These are phyloP conservation scores for Eupeodes corollae DNA, from an alignment of 1,140 invertebrate genomes.

Conservation along the genomic window DNA sequence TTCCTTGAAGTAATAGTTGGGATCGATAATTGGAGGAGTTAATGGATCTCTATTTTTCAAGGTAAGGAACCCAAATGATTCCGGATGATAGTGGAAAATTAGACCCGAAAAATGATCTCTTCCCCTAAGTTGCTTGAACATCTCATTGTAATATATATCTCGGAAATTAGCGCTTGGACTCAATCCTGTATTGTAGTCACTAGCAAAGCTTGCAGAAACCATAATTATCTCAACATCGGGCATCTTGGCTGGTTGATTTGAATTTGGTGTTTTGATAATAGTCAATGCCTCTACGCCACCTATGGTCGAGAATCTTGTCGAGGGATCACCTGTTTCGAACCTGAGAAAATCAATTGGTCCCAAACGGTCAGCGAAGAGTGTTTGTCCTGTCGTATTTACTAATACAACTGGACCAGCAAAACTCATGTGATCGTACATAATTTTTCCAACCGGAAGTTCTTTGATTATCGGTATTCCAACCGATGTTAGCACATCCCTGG, in stretches of 20 bases:
- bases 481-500: constrained; percentile 38
- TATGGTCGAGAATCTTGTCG: constrained; percentile 38
- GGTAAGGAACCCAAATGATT: constrained; percentile 56
- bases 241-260: constrained; percentile 37
- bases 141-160: constrained; percentile 45
- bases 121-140: constrained; percentile 43
- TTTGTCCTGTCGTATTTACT: constrained; percentile 31
- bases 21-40: constrained; percentile 58
- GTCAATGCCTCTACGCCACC: constrained; percentile 48
- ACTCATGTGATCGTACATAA: constrained; percentile 57
- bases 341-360: constrained; percentile 15
- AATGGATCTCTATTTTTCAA: constrained; percentile 59
- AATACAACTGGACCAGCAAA: constrained; percentile 46
- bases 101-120: constrained; percentile 52
- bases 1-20: constrained; percentile 57
- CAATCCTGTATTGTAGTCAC: constrained; percentile 50
- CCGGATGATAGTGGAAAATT: constrained; percentile 61
- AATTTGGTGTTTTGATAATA: constrained; percentile 46
- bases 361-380: constrained; percentile 3
- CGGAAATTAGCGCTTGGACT: constrained; percentile 44
- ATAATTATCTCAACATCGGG: constrained; percentile 56
- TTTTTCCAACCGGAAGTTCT: constrained; percentile 54
- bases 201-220: constrained; percentile 41
- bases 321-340: constrained; percentile 26
- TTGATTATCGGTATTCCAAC: constrained; percentile 40